A percentile compares a stretch with the other conserved stretches of the same genome.
Conservation (phyloP, 2,888 invertebrate genomes). For the Phyllotreta striolata region DNA sequence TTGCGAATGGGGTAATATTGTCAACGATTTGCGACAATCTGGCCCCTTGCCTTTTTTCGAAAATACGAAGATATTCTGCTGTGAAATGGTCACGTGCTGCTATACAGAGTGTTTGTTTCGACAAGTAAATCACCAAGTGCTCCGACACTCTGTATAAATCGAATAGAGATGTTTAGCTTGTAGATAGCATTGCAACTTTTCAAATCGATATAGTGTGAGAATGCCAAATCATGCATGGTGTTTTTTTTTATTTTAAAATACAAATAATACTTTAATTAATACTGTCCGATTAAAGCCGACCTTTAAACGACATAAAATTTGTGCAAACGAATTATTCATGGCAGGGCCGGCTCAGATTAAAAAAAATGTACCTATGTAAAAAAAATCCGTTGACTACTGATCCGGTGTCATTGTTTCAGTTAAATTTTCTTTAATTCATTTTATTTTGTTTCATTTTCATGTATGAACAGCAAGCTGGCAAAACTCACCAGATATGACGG, state of each 20-base stretch:
- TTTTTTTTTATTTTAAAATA: neutral
- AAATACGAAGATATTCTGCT: no score
- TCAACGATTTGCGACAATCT: no score
- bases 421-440: slow-evolving; percentile 7
- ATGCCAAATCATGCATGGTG: slow-evolving; percentile 12
- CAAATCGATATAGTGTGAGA: slow-evolving; percentile 5
- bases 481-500: slow-evolving; percentile 19
- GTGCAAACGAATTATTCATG: neutral
- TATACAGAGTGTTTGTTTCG: neutral
- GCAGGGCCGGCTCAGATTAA: slow-evolving; percentile 18
- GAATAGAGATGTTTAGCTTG: slow-evolving; percentile 7
- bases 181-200: slow-evolving; percentile 15
- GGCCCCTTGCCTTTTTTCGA: no score
- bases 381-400: neutral
- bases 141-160: slow-evolving; percentile 12
- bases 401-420: slow-evolving; percentile 9
- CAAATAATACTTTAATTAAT: slow-evolving; percentile 2
- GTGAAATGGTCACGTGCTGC: no score
- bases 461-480: slow-evolving; percentile 18
- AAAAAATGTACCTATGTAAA: neutral
- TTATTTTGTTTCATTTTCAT: slow-evolving; percentile 21
- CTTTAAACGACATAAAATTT: slow-evolving; percentile 1
- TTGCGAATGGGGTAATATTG: no score
- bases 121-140: neutral
- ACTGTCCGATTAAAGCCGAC: slow-evolving; percentile 1